phyloP scores from a whole-genome alignment of 2,113 vertebrate species.

The Elgaria multicarinata region DNA sequence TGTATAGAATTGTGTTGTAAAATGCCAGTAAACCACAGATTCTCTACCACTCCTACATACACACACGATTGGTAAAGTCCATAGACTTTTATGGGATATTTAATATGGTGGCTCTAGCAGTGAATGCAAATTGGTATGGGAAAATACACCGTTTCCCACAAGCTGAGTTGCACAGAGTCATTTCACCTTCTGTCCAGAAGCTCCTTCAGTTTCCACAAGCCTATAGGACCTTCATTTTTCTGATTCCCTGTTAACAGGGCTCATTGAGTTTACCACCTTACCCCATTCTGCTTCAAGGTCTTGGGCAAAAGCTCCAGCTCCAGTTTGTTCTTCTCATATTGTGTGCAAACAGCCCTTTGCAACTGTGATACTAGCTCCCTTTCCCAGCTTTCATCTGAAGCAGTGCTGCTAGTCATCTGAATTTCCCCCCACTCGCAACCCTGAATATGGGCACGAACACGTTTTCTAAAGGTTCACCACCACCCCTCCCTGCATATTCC shows the following conservation, averaged over 20 bases:
- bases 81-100: not conserved
- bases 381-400: not conserved
- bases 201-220: not conserved
- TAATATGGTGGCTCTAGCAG: not conserved
- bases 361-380: not conserved
- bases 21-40: not conserved
- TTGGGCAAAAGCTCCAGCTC: conserved; percentile 7
- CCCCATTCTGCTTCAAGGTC: conserved; percentile 22
- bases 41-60: not conserved
- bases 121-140: not conserved
- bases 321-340: not conserved
- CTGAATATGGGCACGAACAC: too few relatives aligned
- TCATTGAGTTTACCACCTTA: not conserved
- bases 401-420: not conserved
- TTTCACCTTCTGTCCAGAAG: conserved; percentile 12
- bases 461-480: too few relatives aligned
- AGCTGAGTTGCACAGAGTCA: not conserved
- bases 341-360: not conserved
- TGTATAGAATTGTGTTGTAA: not conserved
- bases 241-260: not conserved
- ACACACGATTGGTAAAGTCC: not conserved
- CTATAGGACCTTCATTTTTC: not conserved
- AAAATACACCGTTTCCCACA: not conserved
- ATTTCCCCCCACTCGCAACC: too few relatives aligned
- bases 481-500: too few relatives aligned